phyloP scores from a whole-genome alignment of 2,113 vertebrate genomes.

The Sminthopsis crassicaudata region DNA sequence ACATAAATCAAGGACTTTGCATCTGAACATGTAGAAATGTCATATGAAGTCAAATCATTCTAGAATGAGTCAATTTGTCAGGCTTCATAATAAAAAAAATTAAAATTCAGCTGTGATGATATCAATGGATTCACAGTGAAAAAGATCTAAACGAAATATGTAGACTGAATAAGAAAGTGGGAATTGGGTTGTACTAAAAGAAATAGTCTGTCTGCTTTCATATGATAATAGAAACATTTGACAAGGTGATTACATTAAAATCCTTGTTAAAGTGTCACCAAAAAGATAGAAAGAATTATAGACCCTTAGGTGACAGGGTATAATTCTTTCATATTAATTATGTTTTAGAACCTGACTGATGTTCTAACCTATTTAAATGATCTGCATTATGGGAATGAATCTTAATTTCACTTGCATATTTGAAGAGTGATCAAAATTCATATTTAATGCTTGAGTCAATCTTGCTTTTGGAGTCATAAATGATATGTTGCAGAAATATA shows the following conservation, averaged over 20 bases:
- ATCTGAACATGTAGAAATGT: not conserved
- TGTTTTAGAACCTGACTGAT: slow-evolving; percentile 29
- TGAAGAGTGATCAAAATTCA: slow-evolving; percentile 33
- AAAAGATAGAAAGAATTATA: slow-evolving; percentile 58
- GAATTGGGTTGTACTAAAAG: not conserved
- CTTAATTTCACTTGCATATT: slow-evolving; percentile 39
- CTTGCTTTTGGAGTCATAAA: slow-evolving; percentile 11
- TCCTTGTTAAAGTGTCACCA: slow-evolving; percentile 38
- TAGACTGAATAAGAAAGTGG: slow-evolving; percentile 14
- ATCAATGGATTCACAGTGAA: slow-evolving; percentile 24
- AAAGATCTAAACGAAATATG: slow-evolving; percentile 35
- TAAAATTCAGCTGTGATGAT: not conserved
- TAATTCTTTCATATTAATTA: slow-evolving; percentile 50
- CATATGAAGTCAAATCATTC: not conserved
- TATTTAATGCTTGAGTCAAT: not conserved
- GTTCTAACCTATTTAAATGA: slow-evolving; percentile 48
- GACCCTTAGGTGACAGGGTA: slow-evolving; percentile 36
- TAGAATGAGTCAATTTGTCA: not conserved
- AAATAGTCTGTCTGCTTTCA: slow-evolving; percentile 26
- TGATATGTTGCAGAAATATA: not conserved
- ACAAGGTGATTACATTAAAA: slow-evolving; percentile 48
- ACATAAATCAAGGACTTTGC: not conserved
- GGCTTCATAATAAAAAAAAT: not conserved
- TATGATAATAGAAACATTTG: slow-evolving; percentile 19
- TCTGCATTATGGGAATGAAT: slow-evolving; percentile 34